phyloP scores from a whole-genome alignment of 2,113 vertebrate genomes.

The Propithecus coquereli region DNA sequence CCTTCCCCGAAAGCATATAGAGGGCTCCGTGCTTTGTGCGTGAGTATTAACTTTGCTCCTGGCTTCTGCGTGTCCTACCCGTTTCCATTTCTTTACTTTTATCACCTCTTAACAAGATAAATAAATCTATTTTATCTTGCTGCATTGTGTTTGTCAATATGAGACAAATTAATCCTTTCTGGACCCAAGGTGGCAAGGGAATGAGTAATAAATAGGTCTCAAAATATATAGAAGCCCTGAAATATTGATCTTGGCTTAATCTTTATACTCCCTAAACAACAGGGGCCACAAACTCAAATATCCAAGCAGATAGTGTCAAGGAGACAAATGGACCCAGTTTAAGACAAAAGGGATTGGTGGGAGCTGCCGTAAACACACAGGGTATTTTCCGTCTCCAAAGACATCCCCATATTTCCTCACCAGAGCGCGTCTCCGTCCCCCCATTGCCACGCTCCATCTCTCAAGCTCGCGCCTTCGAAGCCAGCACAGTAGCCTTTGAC shows the following conservation, averaged over 20 bases:
- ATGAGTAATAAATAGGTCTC: background rate
- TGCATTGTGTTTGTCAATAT: constrained; percentile 1
- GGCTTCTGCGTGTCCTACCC: background rate
- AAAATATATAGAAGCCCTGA: background rate
- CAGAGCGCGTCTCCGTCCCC: fast-evolving
- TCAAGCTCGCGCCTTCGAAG: background rate
- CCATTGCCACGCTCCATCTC: too few relatives aligned
- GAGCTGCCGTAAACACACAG: too few relatives aligned
- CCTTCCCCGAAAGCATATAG: background rate
- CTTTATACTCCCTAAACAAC: background rate
- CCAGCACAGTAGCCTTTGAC: background rate
- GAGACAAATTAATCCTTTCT: constrained; percentile 35
- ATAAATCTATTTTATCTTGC: constrained; percentile 30
- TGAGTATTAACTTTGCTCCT: background rate
- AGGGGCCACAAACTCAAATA: background rate
- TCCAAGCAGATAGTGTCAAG: background rate
- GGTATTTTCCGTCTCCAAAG: too few relatives aligned
- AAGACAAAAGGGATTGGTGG: background rate
- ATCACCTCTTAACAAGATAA: constrained; percentile 37
- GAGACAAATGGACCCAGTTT: background rate
- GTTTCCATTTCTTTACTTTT: background rate
- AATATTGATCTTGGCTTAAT: constrained; percentile 42
- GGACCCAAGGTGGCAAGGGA: background rate
- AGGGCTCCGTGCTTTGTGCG: background rate
- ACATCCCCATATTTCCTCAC: too few relatives aligned